Conservation (phyloP, 2,888 invertebrate species). For the Heteropelma amictum region DNA sequence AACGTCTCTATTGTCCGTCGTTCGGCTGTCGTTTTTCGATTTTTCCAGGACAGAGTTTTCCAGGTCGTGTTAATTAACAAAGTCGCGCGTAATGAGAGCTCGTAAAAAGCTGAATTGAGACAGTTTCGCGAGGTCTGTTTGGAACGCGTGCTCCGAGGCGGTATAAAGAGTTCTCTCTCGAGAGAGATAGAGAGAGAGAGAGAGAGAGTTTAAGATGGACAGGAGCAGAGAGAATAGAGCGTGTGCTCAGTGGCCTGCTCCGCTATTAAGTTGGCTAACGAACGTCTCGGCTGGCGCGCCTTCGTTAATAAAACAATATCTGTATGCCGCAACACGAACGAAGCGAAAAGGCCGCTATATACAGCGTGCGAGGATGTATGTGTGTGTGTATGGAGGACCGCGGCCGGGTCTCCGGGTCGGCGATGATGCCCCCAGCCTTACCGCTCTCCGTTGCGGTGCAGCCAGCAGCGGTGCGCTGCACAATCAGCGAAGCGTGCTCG, state of each 20-base stretch:
- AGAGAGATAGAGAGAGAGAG: conserved; percentile 17
- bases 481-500: conserved; percentile 77
- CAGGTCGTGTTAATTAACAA: background rate
- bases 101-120: conserved; percentile 31
- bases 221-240: conserved; percentile 37
- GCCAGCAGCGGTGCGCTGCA: conserved; percentile 69
- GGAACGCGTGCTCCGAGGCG: conserved; percentile 49
- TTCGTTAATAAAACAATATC: conserved; percentile 73
- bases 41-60: background rate
- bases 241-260: conserved; percentile 65
- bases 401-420: conserved; percentile 76
- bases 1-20: too few relatives aligned
- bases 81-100: too few relatives aligned
- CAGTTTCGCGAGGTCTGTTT: conserved; percentile 23
- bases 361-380: conserved; percentile 54
- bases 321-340: conserved; percentile 7
- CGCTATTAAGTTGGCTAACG: conserved; percentile 72
- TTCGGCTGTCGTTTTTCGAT: background rate
- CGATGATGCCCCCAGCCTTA: conserved; percentile 76
- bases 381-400: too few relatives aligned
- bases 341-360: background rate
- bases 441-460: conserved; percentile 44
- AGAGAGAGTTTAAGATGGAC: conserved; percentile 1
- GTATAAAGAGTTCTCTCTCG: conserved; percentile 31
- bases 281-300: conserved; percentile 67